Evolutionary conservation across 2,113 vertebrate genomes (phyloP), one percentile per base, ranked within the genome.

Genomic region (Tretioscincus oriximinensis): DNA sequence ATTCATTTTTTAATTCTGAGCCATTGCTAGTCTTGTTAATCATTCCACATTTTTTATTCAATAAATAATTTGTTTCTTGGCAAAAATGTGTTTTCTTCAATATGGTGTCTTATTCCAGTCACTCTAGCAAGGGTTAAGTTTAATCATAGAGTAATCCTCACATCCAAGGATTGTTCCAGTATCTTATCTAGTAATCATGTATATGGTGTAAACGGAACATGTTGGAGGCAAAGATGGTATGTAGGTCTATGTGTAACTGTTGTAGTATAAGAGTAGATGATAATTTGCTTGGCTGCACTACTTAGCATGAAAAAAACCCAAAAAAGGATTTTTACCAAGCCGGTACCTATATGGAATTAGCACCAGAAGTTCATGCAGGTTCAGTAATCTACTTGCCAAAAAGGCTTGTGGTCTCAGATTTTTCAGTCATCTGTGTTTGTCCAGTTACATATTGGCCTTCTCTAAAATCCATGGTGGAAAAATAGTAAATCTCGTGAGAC

Each of bases 81-180:
- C 22, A 0, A 0, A 11, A 20, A 77, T 86, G 51, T 0, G 0
- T 79, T 88, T 82, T 78, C 29, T 26, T 26, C 47, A 49, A 18
- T 20, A 9, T 20, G 26, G n/a, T 51, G 5, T 22, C 60, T 63
- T 51, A 60, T 64, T 76, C 10, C 16, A 29, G 16, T 26, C 35
- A 41, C 35, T 41, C 41, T 26, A 24, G 74, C 82, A 73, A 45
- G 26, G 28, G 75, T 49, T 49, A 4, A 24, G 61, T 29, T 66
- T 77, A 49, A 65, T n/a, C 26, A 49, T 66, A 66, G 1, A 31
- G 28, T n/a, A 67, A 66, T 24, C 14, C 22, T 58, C 31, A 35
- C 11, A 75, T 75, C 73, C 29, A 58, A 60, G 54, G 58, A 29
- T 74, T 31, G 31, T 9, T 29, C 31, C 51, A 31, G 22, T 29